Percentiles rank a stretch among this genome's conserved stretches.
Conservation (phyloP, 2,113 vertebrate genomes). For the Takifugu flavidus region DNA sequence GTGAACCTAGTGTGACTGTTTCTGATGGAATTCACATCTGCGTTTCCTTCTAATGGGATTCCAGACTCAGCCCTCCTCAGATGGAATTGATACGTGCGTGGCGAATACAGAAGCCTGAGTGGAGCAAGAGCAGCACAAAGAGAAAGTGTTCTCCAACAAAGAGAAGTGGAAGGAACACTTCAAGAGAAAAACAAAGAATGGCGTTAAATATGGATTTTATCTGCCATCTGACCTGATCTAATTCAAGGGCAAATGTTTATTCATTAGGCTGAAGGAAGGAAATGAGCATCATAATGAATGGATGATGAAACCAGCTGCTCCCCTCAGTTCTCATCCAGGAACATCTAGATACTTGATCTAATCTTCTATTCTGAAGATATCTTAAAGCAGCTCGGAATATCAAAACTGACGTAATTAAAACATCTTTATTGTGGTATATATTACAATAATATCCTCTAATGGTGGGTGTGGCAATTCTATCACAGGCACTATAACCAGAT, state of each 20-base stretch:
- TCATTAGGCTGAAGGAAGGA: not conserved
- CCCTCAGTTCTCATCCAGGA: not conserved
- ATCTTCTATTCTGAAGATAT: no score
- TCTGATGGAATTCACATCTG: slow-evolving; percentile 1
- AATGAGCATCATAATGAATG: not conserved
- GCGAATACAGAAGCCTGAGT: not conserved
- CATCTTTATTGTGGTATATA: no score
- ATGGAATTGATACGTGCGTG: slow-evolving; percentile 45
- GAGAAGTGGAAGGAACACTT: slow-evolving; percentile 26
- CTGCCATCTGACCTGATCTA: not conserved
- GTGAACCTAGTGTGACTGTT: slow-evolving; percentile 2
- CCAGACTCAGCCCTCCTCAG: slow-evolving; percentile 26
- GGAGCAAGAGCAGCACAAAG: not conserved
- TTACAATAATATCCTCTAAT: no score
- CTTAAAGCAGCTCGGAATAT: no score
- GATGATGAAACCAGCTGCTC: not conserved
- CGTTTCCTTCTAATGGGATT: slow-evolving; percentile 37
- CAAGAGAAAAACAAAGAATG: slow-evolving; percentile 14
- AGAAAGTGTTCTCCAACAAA: not conserved
- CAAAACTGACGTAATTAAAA: no score
- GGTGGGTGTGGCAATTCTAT: no score
- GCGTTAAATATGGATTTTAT: not conserved
- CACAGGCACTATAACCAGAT: no score
- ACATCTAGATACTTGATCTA: no score
- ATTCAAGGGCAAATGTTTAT: not conserved